Percentiles rank a stretch among this genome's conserved stretches.
These are phyloP conservation scores for Drosophila pandora DNA, from an alignment of 1,140 invertebrate species.

Conservation along the genomic window DNA sequence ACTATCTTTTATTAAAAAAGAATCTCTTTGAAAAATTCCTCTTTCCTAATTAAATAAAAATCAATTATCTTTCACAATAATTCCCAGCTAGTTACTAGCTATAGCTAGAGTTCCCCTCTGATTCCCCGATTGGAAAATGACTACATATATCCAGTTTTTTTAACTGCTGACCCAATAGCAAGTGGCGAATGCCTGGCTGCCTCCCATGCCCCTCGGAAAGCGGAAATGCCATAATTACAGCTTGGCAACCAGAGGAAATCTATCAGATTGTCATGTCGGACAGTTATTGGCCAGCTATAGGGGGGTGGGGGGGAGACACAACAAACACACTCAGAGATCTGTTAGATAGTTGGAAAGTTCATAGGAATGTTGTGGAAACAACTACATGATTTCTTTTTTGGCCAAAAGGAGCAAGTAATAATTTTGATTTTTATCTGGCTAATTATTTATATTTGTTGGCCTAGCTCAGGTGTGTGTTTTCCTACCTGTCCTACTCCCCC, in stretches of 20 bases:
- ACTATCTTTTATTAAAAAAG: too few relatives aligned
- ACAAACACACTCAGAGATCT: neutral
- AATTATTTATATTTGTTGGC: conserved; percentile 1
- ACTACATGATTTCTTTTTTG: neutral
- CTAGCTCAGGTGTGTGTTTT: conserved; percentile 30
- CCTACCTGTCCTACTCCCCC: conserved; percentile 47
- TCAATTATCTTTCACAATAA: neutral
- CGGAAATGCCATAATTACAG: conserved; percentile 37
- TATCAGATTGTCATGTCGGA: conserved; percentile 13
- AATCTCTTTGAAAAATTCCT: too few relatives aligned
- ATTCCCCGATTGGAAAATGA: conserved; percentile 1
- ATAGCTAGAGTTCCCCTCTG: too few relatives aligned
- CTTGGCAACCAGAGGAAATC: conserved; percentile 24
- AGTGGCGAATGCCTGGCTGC: conserved; percentile 17
- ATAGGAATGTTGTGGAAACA: neutral
- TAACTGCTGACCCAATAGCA: conserved; percentile 32
- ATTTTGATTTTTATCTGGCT: neutral
- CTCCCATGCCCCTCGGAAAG: neutral
- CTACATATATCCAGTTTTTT: neutral
- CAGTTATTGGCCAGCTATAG: conserved; percentile 5
- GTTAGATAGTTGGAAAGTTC: neutral
- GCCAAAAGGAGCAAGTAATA: neutral
- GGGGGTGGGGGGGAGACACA: neutral
- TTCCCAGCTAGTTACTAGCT: neutral
- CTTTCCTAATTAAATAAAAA: neutral